Conservation (phyloP, 2,797 vertebrate species). For the Coregonus sp. region DNA sequence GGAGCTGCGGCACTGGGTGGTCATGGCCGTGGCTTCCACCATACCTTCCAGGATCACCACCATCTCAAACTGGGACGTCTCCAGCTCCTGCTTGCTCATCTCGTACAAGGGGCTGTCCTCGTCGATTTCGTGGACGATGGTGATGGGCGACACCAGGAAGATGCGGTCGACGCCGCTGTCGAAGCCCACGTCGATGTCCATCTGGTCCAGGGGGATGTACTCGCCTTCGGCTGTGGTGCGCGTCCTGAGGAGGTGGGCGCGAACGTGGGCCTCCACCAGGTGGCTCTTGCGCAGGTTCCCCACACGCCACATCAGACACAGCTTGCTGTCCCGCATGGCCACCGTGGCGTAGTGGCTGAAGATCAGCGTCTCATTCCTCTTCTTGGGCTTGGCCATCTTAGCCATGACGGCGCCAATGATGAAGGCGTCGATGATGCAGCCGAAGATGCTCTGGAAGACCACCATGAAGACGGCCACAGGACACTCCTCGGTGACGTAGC, state of each 20-base stretch:
- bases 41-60: slow-evolving; percentile 98
- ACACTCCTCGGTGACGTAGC: slow-evolving; percentile 94
- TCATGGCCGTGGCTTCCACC: slow-evolving; percentile 99
- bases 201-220: slow-evolving; percentile 96
- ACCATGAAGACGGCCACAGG: slow-evolving; percentile 94
- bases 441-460: slow-evolving; percentile 95
- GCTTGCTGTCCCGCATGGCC: slow-evolving; percentile 94
- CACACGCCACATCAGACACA: slow-evolving; percentile 98
- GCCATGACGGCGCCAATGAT: slow-evolving; percentile 99
- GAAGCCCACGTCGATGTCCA: slow-evolving; percentile 95
- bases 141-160: slow-evolving; percentile 96
- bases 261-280: slow-evolving; percentile 93
- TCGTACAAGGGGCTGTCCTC: slow-evolving; percentile 94
- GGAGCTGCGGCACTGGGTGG: slow-evolving; percentile 96
- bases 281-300: slow-evolving; percentile 97
- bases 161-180: slow-evolving; percentile 96
- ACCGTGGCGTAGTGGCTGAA: slow-evolving; percentile 96
- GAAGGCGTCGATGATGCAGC: slow-evolving; percentile 98
- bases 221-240: slow-evolving; percentile 93
- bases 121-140: slow-evolving; percentile 94
- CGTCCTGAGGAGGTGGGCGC: slow-evolving; percentile 94
- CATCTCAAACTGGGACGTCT: slow-evolving; percentile 91
- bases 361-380: slow-evolving; percentile 93
- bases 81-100: slow-evolving; percentile 91
- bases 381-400: slow-evolving; percentile 99